Percentiles rank a stretch among this genome's conserved stretches.
phyloP scores from a whole-genome alignment of 1,140 invertebrate species.

The Drosophila mayri region DNA sequence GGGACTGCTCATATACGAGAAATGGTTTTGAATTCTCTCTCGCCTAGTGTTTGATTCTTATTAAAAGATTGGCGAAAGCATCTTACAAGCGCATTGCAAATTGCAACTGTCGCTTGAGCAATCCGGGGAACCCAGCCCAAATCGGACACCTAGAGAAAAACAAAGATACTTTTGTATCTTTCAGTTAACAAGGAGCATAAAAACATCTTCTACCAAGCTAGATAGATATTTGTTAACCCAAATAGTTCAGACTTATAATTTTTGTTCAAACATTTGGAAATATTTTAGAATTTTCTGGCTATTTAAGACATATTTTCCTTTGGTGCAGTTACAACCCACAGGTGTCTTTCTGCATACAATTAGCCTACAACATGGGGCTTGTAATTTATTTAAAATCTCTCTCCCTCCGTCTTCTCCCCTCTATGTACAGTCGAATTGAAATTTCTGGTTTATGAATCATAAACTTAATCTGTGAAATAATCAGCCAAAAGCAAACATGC shows the following conservation, averaged over 20 bases:
- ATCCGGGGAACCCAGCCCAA: conserved; percentile 52
- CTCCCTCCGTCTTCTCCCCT: conserved; percentile 3
- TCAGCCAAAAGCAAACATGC: conserved; percentile 61
- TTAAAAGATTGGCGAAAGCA: conserved; percentile 82
- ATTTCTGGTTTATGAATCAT: conserved; percentile 72
- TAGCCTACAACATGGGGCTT: conserved; percentile 68
- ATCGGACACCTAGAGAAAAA: conserved; percentile 40
- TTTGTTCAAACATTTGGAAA: not conserved
- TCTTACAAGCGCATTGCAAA: conserved; percentile 76
- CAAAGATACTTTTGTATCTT: not conserved
- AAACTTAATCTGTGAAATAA: conserved; percentile 74
- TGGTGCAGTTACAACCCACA: conserved; percentile 40
- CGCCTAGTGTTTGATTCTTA: conserved; percentile 83
- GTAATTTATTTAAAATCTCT: conserved; percentile 69
- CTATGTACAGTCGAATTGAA: conserved; percentile 43
- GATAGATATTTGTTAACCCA: not conserved
- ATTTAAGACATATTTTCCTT: not conserved
- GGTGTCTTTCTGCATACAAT: conserved; percentile 71
- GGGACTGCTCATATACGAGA: conserved; percentile 72
- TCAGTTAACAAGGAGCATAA: not conserved
- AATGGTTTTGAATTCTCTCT: conserved; percentile 83
- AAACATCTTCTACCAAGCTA: not conserved
- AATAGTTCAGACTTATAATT: not conserved
- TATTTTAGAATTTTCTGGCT: not conserved
- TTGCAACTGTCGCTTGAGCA: conserved; percentile 69